Evolutionary conservation across 2,797 vertebrate genomes (phyloP), one percentile per base, ranked within the genome.

Genomic region (Sebastes reedi): DNA sequence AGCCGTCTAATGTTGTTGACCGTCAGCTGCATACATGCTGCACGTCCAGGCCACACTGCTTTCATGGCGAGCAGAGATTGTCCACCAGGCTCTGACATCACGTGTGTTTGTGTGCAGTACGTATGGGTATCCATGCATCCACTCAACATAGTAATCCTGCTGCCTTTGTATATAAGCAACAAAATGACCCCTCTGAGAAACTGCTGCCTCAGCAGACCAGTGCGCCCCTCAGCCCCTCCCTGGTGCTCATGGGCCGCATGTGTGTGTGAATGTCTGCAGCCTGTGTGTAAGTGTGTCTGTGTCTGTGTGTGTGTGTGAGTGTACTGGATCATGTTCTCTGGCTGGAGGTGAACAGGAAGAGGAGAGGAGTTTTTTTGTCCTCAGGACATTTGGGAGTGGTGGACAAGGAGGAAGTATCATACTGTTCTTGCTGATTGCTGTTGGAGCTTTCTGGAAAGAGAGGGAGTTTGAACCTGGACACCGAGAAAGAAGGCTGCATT

Each of bases 151-250:
- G 86, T 88, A 89, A 80, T 91, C 88, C 89, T 73, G 84, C 79
- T 82, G 82, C 90, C 88, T 95, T 95, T 95, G 94, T 95, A 71
- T 91, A 89, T 90, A 87, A 90, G 80, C 90, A 85, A 85, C 89
- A 88, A 92, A 94, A 88, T 92, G 82, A 91, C 82, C 87, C 82
- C 85, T 79, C 79, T 77, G 86, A 91, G 77, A 91, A 93, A 91
- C 72, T 85, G 92, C 91, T 90, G 78, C 75, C 72, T 92, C 92
- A 91, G 93, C 91, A 86, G 76, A 42, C 60, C 52, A 3, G 5
- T 68, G 71, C 67, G 32, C 79, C 79, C 81, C 82, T 75, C 86
- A 79, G 82, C 90, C 91, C 90, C 92, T 87, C 88, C 90, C 90
- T 66, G 77, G 54, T 83, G 84, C 78, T 79, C 83, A 82, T 77